These are phyloP conservation scores for Andricus curvator DNA, from an alignment of 2,888 invertebrate genomes.

Conservation along the genomic window DNA sequence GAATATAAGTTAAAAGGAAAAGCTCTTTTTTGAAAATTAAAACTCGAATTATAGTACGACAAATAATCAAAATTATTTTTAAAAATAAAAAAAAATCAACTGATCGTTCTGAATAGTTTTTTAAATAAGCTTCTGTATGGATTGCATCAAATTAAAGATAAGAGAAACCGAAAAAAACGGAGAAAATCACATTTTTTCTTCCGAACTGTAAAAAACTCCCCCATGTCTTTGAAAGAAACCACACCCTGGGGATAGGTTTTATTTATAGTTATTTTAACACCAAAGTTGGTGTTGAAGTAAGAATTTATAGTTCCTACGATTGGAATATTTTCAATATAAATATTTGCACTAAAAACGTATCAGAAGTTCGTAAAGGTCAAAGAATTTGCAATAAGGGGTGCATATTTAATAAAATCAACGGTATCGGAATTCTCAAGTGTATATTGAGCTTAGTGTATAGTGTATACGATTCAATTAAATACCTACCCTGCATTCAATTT, in stretches of 20 bases:
- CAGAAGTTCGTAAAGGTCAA: neutral
- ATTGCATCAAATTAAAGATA: too few species aligned
- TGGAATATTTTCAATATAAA: neutral
- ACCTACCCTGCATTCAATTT: constrained; percentile 22
- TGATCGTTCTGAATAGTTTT: too few species aligned
- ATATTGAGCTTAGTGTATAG: constrained; percentile 31
- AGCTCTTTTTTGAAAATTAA: neutral
- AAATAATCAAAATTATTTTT: too few species aligned
- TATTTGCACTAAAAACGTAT: neutral
- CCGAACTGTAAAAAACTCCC: neutral
- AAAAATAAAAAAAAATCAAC: too few species aligned
- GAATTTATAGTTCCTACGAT: neutral
- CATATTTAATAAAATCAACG: neutral
- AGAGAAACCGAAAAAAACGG: too few species aligned
- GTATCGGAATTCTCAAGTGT: constrained; percentile 18
- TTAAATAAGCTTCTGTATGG: too few species aligned
- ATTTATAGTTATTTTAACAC: neutral
- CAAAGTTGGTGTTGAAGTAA: neutral
- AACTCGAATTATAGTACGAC: too few species aligned
- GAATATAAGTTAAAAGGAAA: neutral
- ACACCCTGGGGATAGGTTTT: neutral
- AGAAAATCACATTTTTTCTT: neutral
- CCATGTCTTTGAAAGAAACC: neutral
- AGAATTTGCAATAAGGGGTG: neutral
- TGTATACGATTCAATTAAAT: constrained; percentile 21